Evolutionary conservation across 2,888 invertebrate genomes (phyloP).

Genomic region (Synanthedon andrenaeformis): DNA sequence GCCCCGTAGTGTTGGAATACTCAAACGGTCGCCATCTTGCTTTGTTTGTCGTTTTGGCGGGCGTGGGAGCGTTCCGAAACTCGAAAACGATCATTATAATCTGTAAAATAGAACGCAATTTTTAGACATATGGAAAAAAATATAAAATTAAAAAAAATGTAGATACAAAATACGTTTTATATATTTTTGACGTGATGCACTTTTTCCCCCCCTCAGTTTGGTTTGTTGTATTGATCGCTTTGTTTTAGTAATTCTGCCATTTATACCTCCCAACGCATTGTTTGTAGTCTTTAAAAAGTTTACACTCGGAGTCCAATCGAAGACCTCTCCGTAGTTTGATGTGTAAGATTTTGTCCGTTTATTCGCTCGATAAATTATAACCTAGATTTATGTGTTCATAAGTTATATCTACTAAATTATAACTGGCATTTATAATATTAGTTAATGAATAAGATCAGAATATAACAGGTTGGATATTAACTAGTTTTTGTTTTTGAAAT

Average conservation of each 20-base stretch:
- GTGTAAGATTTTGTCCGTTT: too few species aligned
- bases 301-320: too few species aligned
- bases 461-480: too few species aligned
- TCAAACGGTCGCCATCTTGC: slow-evolving; percentile 32
- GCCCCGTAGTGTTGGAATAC: slow-evolving; percentile 44
- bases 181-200: slow-evolving; percentile 62
- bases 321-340: too few species aligned
- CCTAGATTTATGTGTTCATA: too few species aligned
- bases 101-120: slow-evolving; percentile 62
- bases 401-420: too few species aligned
- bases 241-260: slow-evolving; percentile 55
- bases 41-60: slow-evolving; percentile 11
- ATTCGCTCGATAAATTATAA: too few species aligned
- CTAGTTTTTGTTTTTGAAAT: too few species aligned
- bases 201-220: slow-evolving; percentile 37
- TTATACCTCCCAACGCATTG: slow-evolving; percentile 4
- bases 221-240: slow-evolving; percentile 60
- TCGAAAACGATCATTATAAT: slow-evolving; percentile 31
- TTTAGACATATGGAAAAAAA: slow-evolving; percentile 45
- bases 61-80: slow-evolving; percentile 54
- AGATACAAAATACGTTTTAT: slow-evolving; percentile 38
- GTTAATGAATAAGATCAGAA: too few species aligned
- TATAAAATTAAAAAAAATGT: slow-evolving; percentile 33
- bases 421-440: too few species aligned
- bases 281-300: background rate